Percentiles rank a stretch among this genome's conserved stretches.
Conservation (phyloP, 2,888 invertebrate genomes). For the Lepidochrysops patricia region DNA sequence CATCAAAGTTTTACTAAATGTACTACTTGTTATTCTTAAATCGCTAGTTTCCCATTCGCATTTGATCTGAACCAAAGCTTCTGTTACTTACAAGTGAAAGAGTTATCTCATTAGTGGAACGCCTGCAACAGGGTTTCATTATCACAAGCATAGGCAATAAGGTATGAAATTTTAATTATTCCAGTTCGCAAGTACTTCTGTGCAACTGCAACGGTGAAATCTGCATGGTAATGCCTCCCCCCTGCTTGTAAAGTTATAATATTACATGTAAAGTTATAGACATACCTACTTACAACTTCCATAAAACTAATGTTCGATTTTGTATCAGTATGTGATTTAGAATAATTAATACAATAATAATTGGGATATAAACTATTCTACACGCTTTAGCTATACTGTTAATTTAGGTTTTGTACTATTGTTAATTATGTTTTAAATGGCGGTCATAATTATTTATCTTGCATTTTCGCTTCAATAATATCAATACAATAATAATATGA, state of each 20-base stretch:
- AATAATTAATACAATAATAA: background rate
- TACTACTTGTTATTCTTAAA: too few species aligned
- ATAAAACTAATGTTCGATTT: too few species aligned
- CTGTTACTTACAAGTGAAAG: background rate
- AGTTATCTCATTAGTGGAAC: background rate
- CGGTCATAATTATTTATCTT: background rate
- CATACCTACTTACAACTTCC: too few species aligned
- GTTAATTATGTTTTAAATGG: background rate
- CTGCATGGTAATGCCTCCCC: too few species aligned
- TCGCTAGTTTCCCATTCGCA: too few species aligned
- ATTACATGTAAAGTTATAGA: too few species aligned
- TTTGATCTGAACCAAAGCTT: too few species aligned
- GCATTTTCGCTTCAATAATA: background rate
- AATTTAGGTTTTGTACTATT: too few species aligned
- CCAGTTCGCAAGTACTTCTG: background rate
- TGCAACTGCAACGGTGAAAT: background rate
- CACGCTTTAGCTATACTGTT: too few species aligned
- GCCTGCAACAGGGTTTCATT: background rate
- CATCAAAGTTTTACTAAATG: too few species aligned
- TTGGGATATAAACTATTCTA: too few species aligned
- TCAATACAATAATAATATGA: background rate
- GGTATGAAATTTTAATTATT: background rate
- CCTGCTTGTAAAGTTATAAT: too few species aligned
- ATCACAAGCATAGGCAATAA: background rate
- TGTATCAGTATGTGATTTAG: background rate